These are phyloP conservation scores for Lycaena phlaeas DNA, from an alignment of 2,888 invertebrate species.

Conservation along the genomic window DNA sequence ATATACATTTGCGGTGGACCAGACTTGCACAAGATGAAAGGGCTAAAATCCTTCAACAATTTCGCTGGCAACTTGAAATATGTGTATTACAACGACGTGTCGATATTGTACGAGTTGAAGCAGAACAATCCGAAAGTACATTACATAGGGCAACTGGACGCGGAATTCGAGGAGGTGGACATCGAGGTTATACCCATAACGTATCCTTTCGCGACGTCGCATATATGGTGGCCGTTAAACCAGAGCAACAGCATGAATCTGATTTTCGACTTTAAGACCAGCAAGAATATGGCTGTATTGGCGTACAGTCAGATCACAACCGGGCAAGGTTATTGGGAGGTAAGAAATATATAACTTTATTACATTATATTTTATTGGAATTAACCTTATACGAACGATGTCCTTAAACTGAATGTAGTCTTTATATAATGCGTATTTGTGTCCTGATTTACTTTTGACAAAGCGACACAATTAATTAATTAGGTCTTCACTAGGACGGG, in stretches of 20 bases:
- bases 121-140: slow-evolving; percentile 89
- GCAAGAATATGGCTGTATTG: slow-evolving; percentile 85
- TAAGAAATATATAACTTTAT: slow-evolving; percentile 30
- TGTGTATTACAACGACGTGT: slow-evolving; percentile 94
- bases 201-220: slow-evolving; percentile 91
- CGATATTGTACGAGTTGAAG: slow-evolving; percentile 90
- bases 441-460: too few relatives aligned
- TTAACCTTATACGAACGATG: too few relatives aligned
- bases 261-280: slow-evolving; percentile 90
- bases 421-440: too few relatives aligned
- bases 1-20: slow-evolving; percentile 94
- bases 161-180: slow-evolving; percentile 87
- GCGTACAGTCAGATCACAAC: slow-evolving; percentile 87
- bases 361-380: too few relatives aligned
- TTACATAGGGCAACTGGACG: slow-evolving; percentile 83
- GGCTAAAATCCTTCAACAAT: slow-evolving; percentile 86
- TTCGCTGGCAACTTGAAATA: slow-evolving; percentile 93
- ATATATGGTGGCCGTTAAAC: slow-evolving; percentile 91
- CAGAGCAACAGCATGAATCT: slow-evolving; percentile 81
- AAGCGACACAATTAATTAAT: too few relatives aligned
- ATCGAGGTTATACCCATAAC: slow-evolving; percentile 92
- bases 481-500: too few relatives aligned
- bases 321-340: slow-evolving; percentile 90
- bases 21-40: slow-evolving; percentile 86
- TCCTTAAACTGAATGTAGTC: too few relatives aligned